phyloP scores from a whole-genome alignment of 2,797 vertebrate species.

The Manis pentadactyla region DNA sequence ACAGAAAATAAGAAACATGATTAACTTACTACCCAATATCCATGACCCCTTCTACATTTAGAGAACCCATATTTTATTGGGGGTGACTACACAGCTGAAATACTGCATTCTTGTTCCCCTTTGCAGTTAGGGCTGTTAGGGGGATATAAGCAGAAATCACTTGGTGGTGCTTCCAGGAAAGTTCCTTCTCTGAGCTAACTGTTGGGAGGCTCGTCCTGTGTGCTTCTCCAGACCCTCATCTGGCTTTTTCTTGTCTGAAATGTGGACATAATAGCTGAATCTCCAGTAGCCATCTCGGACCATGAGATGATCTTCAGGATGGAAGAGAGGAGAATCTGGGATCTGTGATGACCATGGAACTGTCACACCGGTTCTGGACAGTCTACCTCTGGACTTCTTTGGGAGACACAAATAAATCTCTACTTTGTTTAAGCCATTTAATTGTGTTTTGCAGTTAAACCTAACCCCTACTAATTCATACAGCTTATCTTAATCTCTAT shows the following conservation, averaged over 20 bases:
- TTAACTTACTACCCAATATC: neutral
- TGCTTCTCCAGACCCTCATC: constrained; percentile 28
- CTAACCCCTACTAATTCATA: neutral
- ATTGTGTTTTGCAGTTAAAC: constrained; percentile 38
- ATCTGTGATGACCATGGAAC: neutral
- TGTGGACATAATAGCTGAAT: neutral
- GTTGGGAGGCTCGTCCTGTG: neutral
- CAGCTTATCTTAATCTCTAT: neutral
- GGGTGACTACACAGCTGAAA: neutral
- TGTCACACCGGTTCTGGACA: neutral
- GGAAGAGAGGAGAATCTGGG: constrained; percentile 26
- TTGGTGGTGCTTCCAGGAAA: constrained; percentile 8
- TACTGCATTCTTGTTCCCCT: neutral
- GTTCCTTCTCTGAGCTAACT: neutral
- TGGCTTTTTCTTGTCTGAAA: constrained; percentile 28
- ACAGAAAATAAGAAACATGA: neutral
- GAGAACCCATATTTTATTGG: neutral
- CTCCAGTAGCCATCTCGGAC: neutral
- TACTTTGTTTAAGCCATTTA: neutral
- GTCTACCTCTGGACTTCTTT: neutral
- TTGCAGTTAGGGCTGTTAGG: neutral
- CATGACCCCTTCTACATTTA: neutral
- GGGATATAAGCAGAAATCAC: neutral
- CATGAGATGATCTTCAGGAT: neutral
- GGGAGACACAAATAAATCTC: constrained; percentile 55